Conservation (phyloP, 2,888 invertebrate genomes). For the Rhorus exstirpatorius region DNA sequence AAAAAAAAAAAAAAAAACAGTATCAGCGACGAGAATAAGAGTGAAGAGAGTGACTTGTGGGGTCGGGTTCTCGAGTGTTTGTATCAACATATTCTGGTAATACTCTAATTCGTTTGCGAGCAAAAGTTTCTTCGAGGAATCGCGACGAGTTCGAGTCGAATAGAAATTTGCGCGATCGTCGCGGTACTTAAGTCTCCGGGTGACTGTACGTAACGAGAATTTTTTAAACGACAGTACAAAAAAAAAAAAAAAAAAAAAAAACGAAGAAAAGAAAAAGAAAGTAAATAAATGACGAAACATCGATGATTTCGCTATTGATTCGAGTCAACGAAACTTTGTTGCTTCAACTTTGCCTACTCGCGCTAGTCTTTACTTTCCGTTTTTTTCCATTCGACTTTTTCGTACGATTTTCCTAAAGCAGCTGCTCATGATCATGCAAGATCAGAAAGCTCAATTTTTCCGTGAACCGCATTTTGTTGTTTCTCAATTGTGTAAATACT, state of each 20-base stretch:
- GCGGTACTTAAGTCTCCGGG: conserved; percentile 35
- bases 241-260: conserved; percentile 17
- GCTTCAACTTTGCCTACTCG: conserved; percentile 50
- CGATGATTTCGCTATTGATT: conserved; percentile 21
- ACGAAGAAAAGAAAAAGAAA: conserved; percentile 17
- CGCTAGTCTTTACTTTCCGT: conserved; percentile 48
- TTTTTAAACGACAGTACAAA: conserved; percentile 28
- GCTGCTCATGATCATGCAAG: conserved; percentile 25
- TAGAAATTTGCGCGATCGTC: conserved; percentile 33
- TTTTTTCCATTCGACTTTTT: conserved; percentile 29
- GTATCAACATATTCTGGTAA: conserved; percentile 46
- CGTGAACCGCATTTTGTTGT: conserved; percentile 52
- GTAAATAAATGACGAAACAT: conserved; percentile 5
- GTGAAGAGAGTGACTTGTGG: conserved; percentile 9
- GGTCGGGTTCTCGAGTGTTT: background rate
- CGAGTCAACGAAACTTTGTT: conserved; percentile 44
- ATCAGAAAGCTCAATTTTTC: conserved; percentile 59
- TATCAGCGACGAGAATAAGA: conserved; percentile 43
- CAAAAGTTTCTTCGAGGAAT: conserved; percentile 33
- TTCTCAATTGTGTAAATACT: conserved; percentile 55
- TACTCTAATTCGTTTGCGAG: conserved; percentile 42
- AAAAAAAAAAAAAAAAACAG: conserved; percentile 11
- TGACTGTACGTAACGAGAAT: conserved; percentile 3
- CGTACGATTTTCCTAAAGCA: conserved; percentile 30
- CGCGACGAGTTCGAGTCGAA: conserved; percentile 19